These are phyloP conservation scores for Brachycybe producta DNA, from an alignment of 2,888 invertebrate species.

Conservation along the genomic window DNA sequence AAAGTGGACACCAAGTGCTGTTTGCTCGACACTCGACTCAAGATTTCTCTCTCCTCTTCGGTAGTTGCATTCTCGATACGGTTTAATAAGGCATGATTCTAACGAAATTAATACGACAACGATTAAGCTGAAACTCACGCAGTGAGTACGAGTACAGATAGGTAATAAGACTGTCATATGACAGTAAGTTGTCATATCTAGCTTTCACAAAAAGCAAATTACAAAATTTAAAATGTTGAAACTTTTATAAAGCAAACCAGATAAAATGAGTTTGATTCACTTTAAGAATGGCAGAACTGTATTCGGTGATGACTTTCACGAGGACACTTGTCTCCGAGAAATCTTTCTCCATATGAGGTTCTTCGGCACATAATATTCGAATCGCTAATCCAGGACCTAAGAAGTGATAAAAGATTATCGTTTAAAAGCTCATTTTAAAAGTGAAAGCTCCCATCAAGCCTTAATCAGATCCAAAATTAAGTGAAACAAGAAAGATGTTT, in stretches of 20 bases:
- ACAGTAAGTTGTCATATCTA: too few relatives aligned
- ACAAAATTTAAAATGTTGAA: background rate
- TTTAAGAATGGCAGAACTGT: conserved; percentile 48
- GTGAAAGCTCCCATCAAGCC: background rate
- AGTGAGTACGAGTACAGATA: too few relatives aligned
- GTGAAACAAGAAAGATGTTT: background rate
- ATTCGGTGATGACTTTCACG: conserved; percentile 87
- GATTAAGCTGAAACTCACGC: too few relatives aligned
- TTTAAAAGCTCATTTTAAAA: conserved; percentile 12
- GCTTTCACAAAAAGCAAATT: conserved; percentile 11
- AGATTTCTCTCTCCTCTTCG: conserved; percentile 52
- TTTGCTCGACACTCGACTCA: conserved; percentile 49
- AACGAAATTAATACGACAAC: too few relatives aligned
- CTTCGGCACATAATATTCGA: conserved; percentile 86
- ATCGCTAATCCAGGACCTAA: conserved; percentile 88
- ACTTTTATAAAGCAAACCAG: conserved; percentile 11
- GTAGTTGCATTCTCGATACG: conserved; percentile 68
- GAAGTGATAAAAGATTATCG: conserved; percentile 14
- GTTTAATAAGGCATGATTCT: conserved; percentile 78
- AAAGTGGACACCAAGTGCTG: conserved; percentile 68
- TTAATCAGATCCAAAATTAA: background rate
- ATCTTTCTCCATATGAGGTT: conserved; percentile 85
- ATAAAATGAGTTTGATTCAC: conserved; percentile 24
- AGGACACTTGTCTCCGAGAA: conserved; percentile 92
- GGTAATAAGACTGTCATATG: too few relatives aligned